A percentile compares a stretch with the other conserved stretches of the same genome.
Conservation (phyloP, 30 jellyfish, hydroid and myxozoan species). For the Aurelia sp. region DNA sequence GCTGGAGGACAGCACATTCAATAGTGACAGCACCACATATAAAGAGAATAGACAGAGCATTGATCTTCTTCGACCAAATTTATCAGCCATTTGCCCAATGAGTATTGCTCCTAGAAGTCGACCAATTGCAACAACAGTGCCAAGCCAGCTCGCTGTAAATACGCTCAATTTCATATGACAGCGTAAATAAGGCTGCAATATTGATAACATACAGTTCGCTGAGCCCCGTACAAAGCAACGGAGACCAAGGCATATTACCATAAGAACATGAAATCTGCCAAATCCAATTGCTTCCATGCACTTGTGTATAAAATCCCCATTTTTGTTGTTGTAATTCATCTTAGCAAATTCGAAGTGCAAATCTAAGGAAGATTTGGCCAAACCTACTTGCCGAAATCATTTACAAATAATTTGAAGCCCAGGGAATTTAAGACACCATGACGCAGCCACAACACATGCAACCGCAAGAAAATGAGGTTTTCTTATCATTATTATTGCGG, state of each 20-base stretch:
- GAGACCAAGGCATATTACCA: neutral
- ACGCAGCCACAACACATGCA: too few relatives aligned
- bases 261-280: conserved; percentile 5
- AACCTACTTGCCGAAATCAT: too few relatives aligned
- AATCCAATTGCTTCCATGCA: neutral
- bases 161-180: conserved; percentile 3
- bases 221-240: neutral
- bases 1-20: neutral
- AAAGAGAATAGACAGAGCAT: neutral
- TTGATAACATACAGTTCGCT: neutral
- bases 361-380: too few relatives aligned
- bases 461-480: too few relatives aligned
- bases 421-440: too few relatives aligned
- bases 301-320: neutral
- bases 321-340: too few relatives aligned
- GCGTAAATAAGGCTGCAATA: neutral
- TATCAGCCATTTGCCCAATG: conserved; percentile 1
- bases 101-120: neutral
- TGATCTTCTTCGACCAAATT: neutral
- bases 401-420: too few relatives aligned
- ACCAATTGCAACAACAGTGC: neutral
- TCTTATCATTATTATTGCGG: too few relatives aligned
- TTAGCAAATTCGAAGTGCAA: too few relatives aligned
- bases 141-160: neutral
- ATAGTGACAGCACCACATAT: neutral